These are phyloP conservation scores for Sorex maritimensis DNA, from an alignment of 2,797 vertebrate species.

Conservation along the genomic window DNA sequence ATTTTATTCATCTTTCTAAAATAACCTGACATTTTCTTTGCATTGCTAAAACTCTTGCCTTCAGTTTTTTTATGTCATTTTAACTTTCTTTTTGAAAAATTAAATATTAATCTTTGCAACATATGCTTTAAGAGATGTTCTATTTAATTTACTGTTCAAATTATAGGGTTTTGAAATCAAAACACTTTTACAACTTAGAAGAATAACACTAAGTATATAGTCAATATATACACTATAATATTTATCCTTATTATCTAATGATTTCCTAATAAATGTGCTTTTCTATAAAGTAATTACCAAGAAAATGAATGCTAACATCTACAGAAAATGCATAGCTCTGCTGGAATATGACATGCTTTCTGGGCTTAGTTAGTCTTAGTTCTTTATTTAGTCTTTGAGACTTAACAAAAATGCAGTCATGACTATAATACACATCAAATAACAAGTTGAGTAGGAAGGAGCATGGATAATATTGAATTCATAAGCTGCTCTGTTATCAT, in stretches of 20 bases:
- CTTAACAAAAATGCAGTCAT: constrained; percentile 74
- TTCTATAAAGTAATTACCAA: constrained; percentile 45
- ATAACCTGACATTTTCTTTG: constrained; percentile 12
- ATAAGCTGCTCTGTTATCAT: constrained; percentile 68
- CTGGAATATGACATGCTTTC: constrained; percentile 49
- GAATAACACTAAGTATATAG: background rate
- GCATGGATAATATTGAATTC: constrained; percentile 79
- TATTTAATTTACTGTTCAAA: constrained; percentile 29
- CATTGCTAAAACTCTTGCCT: background rate
- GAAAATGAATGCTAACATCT: constrained; percentile 41
- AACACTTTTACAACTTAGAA: constrained; percentile 25
- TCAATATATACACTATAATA: background rate
- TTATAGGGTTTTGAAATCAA: constrained; percentile 19
- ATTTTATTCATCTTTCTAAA: constrained; percentile 45
- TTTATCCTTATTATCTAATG: constrained; percentile 27
- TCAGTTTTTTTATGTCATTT: constrained; percentile 36
- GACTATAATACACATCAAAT: constrained; percentile 74
- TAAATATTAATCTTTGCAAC: background rate
- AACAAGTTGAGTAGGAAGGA: constrained; percentile 72
- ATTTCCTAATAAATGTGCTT: constrained; percentile 66
- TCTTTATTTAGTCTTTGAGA: constrained; percentile 71
- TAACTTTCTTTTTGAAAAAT: background rate
- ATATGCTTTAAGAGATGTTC: constrained; percentile 34
- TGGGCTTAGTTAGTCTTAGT: constrained; percentile 63
- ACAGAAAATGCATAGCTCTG: constrained; percentile 21